These are phyloP conservation scores for Rhagophthalmus giganteus DNA, from an alignment of 2,888 invertebrate species.

Conservation along the genomic window DNA sequence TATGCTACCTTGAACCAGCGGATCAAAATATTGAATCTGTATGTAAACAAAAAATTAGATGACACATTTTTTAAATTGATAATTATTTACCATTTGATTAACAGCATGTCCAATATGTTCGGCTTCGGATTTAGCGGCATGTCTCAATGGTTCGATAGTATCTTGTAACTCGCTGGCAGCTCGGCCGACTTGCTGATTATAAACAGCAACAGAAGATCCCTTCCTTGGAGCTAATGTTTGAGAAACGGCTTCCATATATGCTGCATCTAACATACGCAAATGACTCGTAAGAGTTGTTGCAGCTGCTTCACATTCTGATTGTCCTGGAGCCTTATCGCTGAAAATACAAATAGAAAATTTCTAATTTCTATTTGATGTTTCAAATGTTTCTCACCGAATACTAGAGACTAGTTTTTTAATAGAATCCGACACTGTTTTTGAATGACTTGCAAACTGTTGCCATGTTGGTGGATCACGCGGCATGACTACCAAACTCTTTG, in stretches of 20 bases:
- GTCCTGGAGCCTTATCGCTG: slow-evolving; percentile 94
- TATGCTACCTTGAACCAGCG: slow-evolving; percentile 79
- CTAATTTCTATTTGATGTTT: no score
- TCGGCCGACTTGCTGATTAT: slow-evolving; percentile 56
- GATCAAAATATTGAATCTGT: slow-evolving; percentile 77
- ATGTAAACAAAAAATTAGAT: not conserved
- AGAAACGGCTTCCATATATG: slow-evolving; percentile 79
- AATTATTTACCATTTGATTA: slow-evolving; percentile 68
- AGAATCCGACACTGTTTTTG: slow-evolving; percentile 93
- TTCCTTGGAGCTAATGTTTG: slow-evolving; percentile 48
- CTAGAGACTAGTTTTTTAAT: slow-evolving; percentile 93
- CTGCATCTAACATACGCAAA: slow-evolving; percentile 82
- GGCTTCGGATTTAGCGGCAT: slow-evolving; percentile 87
- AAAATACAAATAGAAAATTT: slow-evolving; percentile 9
- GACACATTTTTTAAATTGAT: no score
- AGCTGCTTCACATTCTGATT: slow-evolving; percentile 87
- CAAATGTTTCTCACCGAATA: slow-evolving; percentile 64
- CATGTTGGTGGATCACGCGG: slow-evolving; percentile 92
- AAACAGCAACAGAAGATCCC: slow-evolving; percentile 57
- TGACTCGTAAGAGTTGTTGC: slow-evolving; percentile 75
- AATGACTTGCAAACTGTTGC: slow-evolving; percentile 91
- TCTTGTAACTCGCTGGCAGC: slow-evolving; percentile 81
- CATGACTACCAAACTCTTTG: slow-evolving; percentile 83
- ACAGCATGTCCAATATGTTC: slow-evolving; percentile 92
- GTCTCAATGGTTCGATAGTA: slow-evolving; percentile 80